Evolutionary conservation across 2,888 invertebrate genomes (phyloP).

Genomic region (Eupithecia exiguata): DNA sequence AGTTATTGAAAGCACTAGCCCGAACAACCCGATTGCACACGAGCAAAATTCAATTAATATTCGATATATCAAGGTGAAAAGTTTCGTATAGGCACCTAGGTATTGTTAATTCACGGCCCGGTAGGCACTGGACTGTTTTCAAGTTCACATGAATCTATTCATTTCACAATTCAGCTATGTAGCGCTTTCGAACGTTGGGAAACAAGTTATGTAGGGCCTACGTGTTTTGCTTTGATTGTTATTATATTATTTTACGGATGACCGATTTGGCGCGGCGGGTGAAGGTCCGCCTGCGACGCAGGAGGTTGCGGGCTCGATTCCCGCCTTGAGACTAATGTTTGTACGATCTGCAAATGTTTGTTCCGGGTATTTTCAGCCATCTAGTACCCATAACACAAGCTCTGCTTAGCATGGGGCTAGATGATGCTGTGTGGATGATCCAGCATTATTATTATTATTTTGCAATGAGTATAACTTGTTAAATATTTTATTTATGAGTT

Average conservation of each 20-base stretch:
- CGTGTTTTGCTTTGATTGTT: neutral
- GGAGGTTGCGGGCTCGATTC: too few relatives aligned
- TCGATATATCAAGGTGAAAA: neutral
- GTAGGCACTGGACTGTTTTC: neutral
- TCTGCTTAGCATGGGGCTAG: too few relatives aligned
- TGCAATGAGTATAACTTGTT: neutral
- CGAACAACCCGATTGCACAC: neutral
- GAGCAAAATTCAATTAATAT: neutral
- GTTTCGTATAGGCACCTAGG: neutral
- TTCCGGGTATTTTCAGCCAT: too few relatives aligned
- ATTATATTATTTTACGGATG: neutral
- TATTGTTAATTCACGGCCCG: neutral
- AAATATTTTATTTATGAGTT: neutral
- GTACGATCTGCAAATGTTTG: too few relatives aligned
- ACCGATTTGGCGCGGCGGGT: too few relatives aligned
- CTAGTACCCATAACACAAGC: too few relatives aligned
- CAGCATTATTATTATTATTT: neutral
- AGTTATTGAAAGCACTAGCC: neutral
- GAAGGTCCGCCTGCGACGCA: too few relatives aligned
- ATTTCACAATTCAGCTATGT: neutral
- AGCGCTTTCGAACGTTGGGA: neutral
- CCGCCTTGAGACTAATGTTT: too few relatives aligned
- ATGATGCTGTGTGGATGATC: too few relatives aligned
- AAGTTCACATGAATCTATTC: neutral
- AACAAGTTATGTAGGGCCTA: neutral